Evolutionary conservation across 2,113 vertebrate genomes (phyloP), one percentile per base, ranked within the genome.

Genomic region (Cromileptes altivelis): DNA sequence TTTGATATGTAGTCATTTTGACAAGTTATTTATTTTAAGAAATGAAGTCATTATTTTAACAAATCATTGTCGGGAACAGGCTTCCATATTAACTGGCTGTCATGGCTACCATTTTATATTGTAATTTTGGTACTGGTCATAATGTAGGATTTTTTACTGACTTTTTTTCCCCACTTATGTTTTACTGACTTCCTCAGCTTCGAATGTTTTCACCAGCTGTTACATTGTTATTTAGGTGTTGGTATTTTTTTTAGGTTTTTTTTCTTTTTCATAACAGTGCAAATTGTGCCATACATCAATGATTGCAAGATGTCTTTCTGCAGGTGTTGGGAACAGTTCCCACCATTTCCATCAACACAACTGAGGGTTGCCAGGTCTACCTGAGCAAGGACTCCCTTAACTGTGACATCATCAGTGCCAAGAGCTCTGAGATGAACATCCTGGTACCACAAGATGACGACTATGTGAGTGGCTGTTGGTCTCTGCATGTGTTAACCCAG

Each of bases 341-440:
- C 88, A 99, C 97, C 18, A 97, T 99, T 88, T 99, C 98, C 84
- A 97, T 99, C 90, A 99, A 99, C 91, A 99, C 98, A 92, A 99
- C 98, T 8, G 98, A 99, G 85, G 98, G 98, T 60, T 99, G 98
- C 90, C 98, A 99, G 77, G 92, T 99, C 73, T 99, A 98, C 95
- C 94, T 99, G 93, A 98, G 97, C 56, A 95, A 97, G 70, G 96
- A 96, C 0, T 96, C 98, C 0, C 88, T 99, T 67, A 93, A 93
- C 82, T 99, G 98, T 91, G 97, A 97, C 93, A 97, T 99, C 45
- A 96, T 99, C 93, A 99, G 98, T 76, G 98, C 98, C 92, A 99
- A 97, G 88, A 99, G 98, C 78, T 99, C 98, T 0, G 98, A 98
- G 95, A 99, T 99, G 98, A 99, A 99, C 90, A 94, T 99, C 74